A percentile compares a stretch with the other conserved stretches of the same genome.
Evolutionary conservation across 2,888 invertebrate genomes (phyloP).

Genomic region (Callyntrura sp.): DNA sequence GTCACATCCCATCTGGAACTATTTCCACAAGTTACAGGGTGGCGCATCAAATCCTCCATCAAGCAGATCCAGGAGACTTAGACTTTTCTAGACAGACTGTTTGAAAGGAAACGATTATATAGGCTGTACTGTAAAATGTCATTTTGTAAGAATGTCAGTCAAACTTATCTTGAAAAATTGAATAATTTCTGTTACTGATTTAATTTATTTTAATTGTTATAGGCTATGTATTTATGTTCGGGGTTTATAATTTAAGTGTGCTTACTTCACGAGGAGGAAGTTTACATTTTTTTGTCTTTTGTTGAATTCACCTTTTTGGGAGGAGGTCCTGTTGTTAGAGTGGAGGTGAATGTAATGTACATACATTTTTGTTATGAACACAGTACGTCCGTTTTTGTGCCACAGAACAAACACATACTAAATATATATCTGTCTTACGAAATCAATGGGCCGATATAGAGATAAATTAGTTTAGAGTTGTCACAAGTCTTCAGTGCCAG

Average conservation of each 20-base stretch:
- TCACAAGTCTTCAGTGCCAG: constrained; percentile 38
- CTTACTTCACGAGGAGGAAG: constrained; percentile 23
- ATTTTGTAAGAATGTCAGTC: constrained; percentile 38
- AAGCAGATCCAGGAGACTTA: constrained; percentile 61
- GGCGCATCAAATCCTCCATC: constrained; percentile 39
- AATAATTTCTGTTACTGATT: neutral
- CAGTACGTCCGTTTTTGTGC: constrained; percentile 66
- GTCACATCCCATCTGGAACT: constrained; percentile 71
- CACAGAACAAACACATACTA: constrained; percentile 8
- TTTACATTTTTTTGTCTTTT: neutral
- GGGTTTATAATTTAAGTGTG: constrained; percentile 60
- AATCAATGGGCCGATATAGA: too few relatives aligned
- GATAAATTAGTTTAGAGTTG: neutral
- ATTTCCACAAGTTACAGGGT: constrained; percentile 54
- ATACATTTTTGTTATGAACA: constrained; percentile 74
- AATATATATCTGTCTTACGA: neutral
- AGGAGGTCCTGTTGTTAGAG: neutral
- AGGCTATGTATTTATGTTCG: constrained; percentile 10
- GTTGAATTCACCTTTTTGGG: constrained; percentile 59
- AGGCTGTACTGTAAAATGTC: neutral
- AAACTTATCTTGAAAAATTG: neutral
- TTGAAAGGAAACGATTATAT: neutral
- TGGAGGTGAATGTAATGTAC: constrained; percentile 67
- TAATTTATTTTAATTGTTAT: constrained; percentile 43
- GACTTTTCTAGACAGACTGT: constrained; percentile 52